phyloP scores from a whole-genome alignment of 2,888 invertebrate species.

The Eupithecia vulgata region DNA sequence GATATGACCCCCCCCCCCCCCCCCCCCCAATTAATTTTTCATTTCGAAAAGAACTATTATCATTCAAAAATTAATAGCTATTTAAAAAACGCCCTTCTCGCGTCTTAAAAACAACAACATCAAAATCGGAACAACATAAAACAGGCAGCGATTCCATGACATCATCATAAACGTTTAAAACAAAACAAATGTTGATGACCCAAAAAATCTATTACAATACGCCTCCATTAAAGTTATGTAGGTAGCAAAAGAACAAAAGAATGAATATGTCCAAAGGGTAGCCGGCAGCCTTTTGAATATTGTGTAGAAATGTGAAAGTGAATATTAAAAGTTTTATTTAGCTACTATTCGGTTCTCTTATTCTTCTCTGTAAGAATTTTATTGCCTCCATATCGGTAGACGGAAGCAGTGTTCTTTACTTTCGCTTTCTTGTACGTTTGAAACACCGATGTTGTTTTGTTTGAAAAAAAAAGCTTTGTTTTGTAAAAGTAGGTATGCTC shows the following conservation, averaged over 20 bases:
- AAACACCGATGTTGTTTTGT: slow-evolving; percentile 43
- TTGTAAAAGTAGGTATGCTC: slow-evolving; percentile 25
- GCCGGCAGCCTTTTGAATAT: slow-evolving; percentile 41
- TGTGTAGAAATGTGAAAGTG: slow-evolving; percentile 71
- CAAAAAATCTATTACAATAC: slow-evolving; percentile 40
- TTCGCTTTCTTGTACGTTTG: slow-evolving; percentile 51
- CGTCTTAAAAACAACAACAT: slow-evolving; percentile 16
- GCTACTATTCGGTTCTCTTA: slow-evolving; percentile 61
- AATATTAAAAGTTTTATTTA: slow-evolving; percentile 59
- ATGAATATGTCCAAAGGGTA: slow-evolving; percentile 37
- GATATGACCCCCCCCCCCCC: too few relatives aligned
- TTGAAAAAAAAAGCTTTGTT: slow-evolving; percentile 39
- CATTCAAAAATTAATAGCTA: slow-evolving; percentile 13
- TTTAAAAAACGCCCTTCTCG: slow-evolving; percentile 19
- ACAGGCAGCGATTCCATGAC: slow-evolving; percentile 41
- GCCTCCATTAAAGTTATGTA: slow-evolving; percentile 31
- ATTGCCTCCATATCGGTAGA: slow-evolving; percentile 53
- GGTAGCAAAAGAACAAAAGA: slow-evolving; percentile 40
- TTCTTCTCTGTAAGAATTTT: slow-evolving; percentile 54
- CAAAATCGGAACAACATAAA: slow-evolving; percentile 24
- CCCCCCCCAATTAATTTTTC: too few relatives aligned
- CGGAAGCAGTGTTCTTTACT: slow-evolving; percentile 47
- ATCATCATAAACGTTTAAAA: slow-evolving; percentile 42
- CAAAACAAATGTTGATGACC: slow-evolving; percentile 46
- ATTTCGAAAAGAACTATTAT: slow-evolving; percentile 8